Evolutionary conservation across 2,113 vertebrate species (phyloP), one percentile per base, ranked within the genome.

Genomic region (Paraplagusia blochii): DNA sequence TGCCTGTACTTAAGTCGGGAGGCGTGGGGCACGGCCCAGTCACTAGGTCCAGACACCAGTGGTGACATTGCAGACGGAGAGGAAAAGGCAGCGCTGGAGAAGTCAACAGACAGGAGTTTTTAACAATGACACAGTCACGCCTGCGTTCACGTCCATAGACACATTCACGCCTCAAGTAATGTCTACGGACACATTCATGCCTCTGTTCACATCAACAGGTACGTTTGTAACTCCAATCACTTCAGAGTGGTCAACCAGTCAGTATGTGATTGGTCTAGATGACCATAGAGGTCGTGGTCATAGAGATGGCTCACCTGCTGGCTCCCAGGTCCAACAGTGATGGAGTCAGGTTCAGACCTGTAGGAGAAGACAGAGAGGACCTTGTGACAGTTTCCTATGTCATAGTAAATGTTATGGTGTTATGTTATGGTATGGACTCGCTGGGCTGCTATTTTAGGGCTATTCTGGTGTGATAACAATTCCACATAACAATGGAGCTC

Each of bases 1-100:
- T 98, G 97, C 58, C 95, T 93, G 81, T 99, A 98, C 84, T 96
- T 98, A 69, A 99, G 91, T 72, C 95, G 92, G 65, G 94, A 92
- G 43, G 93, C 86, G 66, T 97, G 95, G 63, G 97, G 96, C 79
- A 99, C 93, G 0, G 93, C 93, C 97, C 97, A 99, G 74, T 98
- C 96, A 35, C 85, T 89, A 45, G 89, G 87, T 8, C 10, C 76
- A 46, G 80, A 63, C 47, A 76, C 84, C 88, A 93, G 93, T 44
- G 94, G 92, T 67, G 93, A 95, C 74, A 90, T 79, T 81, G 93
- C 71, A 44, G 94, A 93, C 43, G 93, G 88, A 60, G 95, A 93
- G 48, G 94, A 95, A 65, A 94, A 93, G 79, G 91, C 90, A 50
- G 93, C 95, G 84, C 94, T 97, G 79, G 11, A 69, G 53, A 9